Evolutionary conservation across 2,797 vertebrate species (phyloP).

Genomic region (Falco rusticolus): DNA sequence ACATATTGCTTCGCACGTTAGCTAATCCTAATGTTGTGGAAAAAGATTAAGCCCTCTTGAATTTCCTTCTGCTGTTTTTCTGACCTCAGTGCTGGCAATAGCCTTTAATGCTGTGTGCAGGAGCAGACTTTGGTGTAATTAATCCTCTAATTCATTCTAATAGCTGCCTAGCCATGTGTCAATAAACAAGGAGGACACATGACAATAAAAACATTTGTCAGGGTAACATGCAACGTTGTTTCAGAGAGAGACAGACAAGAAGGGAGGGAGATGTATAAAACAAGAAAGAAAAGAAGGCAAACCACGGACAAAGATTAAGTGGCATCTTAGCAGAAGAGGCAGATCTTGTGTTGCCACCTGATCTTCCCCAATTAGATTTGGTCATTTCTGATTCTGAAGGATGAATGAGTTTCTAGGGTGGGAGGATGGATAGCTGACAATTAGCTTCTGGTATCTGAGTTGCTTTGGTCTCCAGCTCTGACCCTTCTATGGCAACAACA

Average conservation of each 20-base stretch:
- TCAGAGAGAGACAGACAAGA: background rate
- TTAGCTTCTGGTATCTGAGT: background rate
- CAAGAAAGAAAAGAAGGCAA: background rate
- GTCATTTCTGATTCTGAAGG: background rate
- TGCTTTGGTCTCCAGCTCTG: background rate
- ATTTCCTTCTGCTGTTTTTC: background rate
- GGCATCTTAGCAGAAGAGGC: background rate
- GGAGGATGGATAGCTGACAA: background rate
- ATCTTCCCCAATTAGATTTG: background rate
- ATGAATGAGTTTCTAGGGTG: background rate
- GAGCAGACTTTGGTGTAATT: conserved; percentile 4
- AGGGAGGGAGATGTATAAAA: background rate
- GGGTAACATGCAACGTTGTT: background rate
- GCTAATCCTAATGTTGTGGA: background rate
- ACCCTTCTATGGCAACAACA: background rate
- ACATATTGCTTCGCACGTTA: background rate
- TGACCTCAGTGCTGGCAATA: background rate
- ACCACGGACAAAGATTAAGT: background rate
- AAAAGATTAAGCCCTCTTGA: background rate
- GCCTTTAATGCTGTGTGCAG: background rate
- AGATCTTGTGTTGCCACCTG: background rate
- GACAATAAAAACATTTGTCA: conserved; percentile 14
- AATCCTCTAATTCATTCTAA: conserved; percentile 47
- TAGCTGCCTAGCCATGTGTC: conserved; percentile 36
- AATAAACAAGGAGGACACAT: conserved; percentile 5